Conservation (phyloP, 2,797 vertebrate genomes). For the Anas georgica region DNA sequence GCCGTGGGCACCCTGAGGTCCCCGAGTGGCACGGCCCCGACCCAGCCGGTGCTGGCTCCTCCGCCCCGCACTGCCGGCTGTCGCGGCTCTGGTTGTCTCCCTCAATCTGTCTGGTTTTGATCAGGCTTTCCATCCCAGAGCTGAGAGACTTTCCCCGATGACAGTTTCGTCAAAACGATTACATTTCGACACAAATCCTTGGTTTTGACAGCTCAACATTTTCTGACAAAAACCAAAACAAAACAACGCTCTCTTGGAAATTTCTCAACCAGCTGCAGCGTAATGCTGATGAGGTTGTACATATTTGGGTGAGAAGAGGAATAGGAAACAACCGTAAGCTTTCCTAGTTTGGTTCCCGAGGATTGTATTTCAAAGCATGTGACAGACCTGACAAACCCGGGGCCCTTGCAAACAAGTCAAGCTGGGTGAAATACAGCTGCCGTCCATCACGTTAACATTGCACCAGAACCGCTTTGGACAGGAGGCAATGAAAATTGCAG, state of each 20-base stretch:
- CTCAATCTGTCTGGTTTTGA: conserved; percentile 51
- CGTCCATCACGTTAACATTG: fast-evolving
- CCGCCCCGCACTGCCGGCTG: neutral
- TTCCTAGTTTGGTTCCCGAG: neutral
- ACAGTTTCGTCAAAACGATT: conserved; percentile 67
- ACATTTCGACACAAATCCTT: conserved; percentile 11
- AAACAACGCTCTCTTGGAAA: conserved; percentile 60
- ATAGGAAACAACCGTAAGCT: conserved; percentile 34
- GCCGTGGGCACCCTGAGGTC: fast-evolving
- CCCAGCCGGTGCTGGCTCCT: neutral
- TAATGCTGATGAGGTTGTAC: conserved; percentile 51
- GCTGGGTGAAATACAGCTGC: neutral
- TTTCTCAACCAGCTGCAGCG: conserved; percentile 50
- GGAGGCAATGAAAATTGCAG: neutral
- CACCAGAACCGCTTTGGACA: neutral
- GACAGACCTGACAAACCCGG: neutral
- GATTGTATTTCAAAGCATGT: conserved; percentile 13
- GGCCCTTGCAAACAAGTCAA: neutral
- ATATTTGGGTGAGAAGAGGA: conserved; percentile 63
- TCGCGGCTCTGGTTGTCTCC: neutral
- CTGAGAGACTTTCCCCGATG: conserved; percentile 46
- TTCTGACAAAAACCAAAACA: conserved; percentile 63
- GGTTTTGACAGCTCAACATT: conserved; percentile 62
- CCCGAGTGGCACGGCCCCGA: fast-evolving
- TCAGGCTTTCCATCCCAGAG: conserved; percentile 48